Conservation (phyloP, 1,140 invertebrate genomes). For the Chironomus striatipennis region DNA sequence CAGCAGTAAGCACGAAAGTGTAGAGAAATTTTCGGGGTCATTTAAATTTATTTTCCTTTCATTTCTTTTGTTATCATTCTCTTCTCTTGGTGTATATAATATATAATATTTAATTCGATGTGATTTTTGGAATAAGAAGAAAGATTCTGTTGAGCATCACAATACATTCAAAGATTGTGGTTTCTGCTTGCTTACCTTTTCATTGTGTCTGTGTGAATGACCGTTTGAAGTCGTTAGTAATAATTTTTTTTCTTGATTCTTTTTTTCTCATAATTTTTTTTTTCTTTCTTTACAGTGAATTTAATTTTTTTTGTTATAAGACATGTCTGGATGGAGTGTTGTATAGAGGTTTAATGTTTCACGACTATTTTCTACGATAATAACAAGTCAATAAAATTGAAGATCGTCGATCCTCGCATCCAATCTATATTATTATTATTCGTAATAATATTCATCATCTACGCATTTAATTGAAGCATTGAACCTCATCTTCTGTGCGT, state of each 20-base stretch:
- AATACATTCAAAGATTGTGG: neutral
- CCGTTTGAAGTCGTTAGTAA: slow-evolving; percentile 6
- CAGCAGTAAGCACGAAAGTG: neutral
- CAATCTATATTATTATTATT: too few species aligned
- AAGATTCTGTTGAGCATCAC: neutral
- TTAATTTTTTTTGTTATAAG: neutral
- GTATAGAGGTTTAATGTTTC: slow-evolving; percentile 1
- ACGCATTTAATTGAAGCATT: neutral
- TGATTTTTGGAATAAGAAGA: neutral
- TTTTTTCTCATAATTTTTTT: slow-evolving; percentile 4
- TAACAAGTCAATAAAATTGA: too few species aligned
- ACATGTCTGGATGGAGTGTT: slow-evolving; percentile 6
- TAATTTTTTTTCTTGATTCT: neutral
- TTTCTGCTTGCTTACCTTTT: neutral
- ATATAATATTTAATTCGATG: neutral
- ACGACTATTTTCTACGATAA: neutral
- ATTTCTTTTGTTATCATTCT: neutral
- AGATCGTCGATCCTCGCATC: too few species aligned
- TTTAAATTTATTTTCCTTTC: neutral
- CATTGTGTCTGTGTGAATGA: neutral
- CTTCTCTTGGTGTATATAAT: neutral
- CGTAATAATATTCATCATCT: neutral
- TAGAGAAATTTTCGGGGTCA: neutral
- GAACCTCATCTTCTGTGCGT: neutral
- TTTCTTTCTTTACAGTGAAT: neutral